Evolutionary conservation across 2,113 vertebrate species (phyloP), one percentile per base, ranked within the genome.

Genomic region (Oreochromis niloticus): DNA sequence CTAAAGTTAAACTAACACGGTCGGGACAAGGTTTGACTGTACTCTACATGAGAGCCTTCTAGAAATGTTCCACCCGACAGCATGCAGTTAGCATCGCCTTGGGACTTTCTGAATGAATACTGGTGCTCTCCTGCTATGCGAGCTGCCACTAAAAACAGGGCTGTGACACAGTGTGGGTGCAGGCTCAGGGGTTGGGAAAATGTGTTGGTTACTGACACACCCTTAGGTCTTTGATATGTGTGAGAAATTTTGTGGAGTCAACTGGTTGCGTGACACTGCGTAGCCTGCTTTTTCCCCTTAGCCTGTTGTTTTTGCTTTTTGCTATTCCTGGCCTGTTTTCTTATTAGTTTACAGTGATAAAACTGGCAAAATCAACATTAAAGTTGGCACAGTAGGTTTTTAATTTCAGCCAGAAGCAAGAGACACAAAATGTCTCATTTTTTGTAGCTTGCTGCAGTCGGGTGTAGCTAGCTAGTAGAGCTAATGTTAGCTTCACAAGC

Each of bases 11-110:
- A 83, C 83, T 22, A 93, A 91, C 92, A 89, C 1, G n/a, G 73
- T 2, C 17, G 10, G 86, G 68, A 94, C 89, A 94, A 93, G 87
- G 91, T 87, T 83, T 27, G 41, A 89, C 91, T 94, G 92, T 94
- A 19, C 82, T 68, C 79, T 11, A 34, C 66, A 56, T 17, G 41
- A 86, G 86, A 88, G 63, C n/a, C 71, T 79, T 19, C 48, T 17
- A 85, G 68, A 85, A 88, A 92, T n/a, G 84, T 81, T 86, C 87
- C 87, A 14, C 81, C 82, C 87, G 46, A 9, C 81, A 63, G 85
- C 52, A 79, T 81, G 84, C 90, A 90, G 90, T 88, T 50, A 87
- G 80, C 73, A 5, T 80, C 50, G 68, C 63, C 84, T 17, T 34
- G 85, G 86, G 88, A 88, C 73, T 80, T 46, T 83, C 14, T 85